Evolutionary conservation across 2,113 vertebrate species (phyloP), one percentile per base, ranked within the genome.

Genomic region (Gambusia affinis): DNA sequence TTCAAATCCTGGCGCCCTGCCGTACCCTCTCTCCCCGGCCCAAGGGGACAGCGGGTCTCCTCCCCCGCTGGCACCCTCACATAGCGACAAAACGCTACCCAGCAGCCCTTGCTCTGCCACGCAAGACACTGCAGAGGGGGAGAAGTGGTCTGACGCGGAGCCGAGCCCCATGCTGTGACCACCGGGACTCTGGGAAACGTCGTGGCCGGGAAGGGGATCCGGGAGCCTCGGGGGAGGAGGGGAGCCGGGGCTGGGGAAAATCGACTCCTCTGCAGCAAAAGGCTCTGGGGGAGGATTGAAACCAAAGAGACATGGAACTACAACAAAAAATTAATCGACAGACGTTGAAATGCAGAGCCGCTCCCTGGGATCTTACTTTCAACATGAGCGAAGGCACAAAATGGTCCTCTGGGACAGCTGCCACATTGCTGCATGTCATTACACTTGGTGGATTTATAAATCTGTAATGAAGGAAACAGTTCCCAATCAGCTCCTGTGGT

Each of bases 341-440:
- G 5, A 28, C 33, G 44, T n/a, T 10, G 12, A 73, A 30, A 39
- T 4, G 4, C 63, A 31, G 24, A 0, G 28, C 12, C 27, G 12
- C 11, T 54, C 10, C 4, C n/a, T 14, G 39, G 31, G 15, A 22
- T 78, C 97, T 85, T 96, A 99, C 98, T 97, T 93, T 98, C 98
- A 84, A 98, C 90, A 4, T 99, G 98, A 91, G 97, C 98, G 82
- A 99, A 99, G 92, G 98, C 98, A 94, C 98, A 99, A 94, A 99
- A 99, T n/a, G 98, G 97, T 84, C 98, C 98, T 87, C 98, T 93
- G 77, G 98, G 98, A 87, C 98, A 99, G 95, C 96, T 97, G 88
- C 97, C 97, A 72, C 96, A 95, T 93, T 99, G 98, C 90, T 98
- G 97, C 96, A 99, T 99, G 80, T 99, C 98, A 60, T 99, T 99